A percentile compares a stretch with the other conserved stretches of the same genome.
Evolutionary conservation across 2,797 vertebrate species (phyloP).

Genomic region (Rhynchonycteris naso): DNA sequence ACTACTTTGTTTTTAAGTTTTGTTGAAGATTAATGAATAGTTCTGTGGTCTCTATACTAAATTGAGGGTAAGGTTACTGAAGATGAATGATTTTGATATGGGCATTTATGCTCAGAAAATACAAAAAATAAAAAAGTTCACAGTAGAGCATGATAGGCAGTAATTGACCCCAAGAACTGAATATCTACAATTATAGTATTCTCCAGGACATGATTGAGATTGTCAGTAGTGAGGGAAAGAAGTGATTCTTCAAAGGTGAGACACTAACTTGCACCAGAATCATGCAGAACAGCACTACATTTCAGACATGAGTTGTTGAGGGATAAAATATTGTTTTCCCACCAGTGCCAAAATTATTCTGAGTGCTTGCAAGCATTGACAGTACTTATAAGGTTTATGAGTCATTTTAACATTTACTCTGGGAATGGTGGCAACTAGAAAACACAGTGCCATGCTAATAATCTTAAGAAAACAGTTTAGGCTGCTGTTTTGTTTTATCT

Average conservation of each 20-base stretch:
- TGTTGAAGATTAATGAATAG: neutral
- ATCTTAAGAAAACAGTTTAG: neutral
- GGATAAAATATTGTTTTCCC: slow-evolving; percentile 50
- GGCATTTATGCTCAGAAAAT: neutral
- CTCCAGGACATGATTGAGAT: neutral
- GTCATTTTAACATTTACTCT: slow-evolving; percentile 62
- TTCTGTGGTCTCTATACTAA: slow-evolving; percentile 16
- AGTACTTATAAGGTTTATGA: slow-evolving; percentile 65
- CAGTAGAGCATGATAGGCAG: neutral
- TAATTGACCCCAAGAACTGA: neutral
- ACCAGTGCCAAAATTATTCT: slow-evolving; percentile 50
- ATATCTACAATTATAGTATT: neutral
- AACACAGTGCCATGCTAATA: neutral
- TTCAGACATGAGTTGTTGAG: slow-evolving; percentile 38
- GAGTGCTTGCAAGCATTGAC: neutral
- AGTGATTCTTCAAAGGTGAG: neutral
- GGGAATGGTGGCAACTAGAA: neutral
- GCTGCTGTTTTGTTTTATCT: neutral
- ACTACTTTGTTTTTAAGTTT: neutral
- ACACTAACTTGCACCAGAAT: neutral
- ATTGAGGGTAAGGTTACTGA: neutral
- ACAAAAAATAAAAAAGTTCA: neutral
- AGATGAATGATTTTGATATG: neutral
- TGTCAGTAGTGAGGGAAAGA: neutral
- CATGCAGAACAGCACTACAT: slow-evolving; percentile 16